Evolutionary conservation across 2,797 vertebrate genomes (phyloP).

Genomic region (Propithecus deckenii): DNA sequence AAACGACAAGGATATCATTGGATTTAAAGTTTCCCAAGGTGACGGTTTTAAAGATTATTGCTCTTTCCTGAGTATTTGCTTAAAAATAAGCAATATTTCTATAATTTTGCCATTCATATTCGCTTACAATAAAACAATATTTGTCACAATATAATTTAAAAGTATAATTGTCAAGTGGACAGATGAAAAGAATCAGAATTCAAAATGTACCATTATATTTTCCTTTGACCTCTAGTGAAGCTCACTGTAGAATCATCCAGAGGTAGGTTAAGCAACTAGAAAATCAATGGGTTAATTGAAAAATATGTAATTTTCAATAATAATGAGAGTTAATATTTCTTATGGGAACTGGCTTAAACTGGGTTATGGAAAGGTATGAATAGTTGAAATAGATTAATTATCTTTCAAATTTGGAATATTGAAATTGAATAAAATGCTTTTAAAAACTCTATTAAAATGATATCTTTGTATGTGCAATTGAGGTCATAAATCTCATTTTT

Average conservation of each 20-base stretch:
- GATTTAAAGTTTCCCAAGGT: background rate
- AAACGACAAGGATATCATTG: background rate
- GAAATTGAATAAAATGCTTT: slow-evolving; percentile 79
- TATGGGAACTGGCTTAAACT: slow-evolving; percentile 64
- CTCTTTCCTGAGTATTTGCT: background rate
- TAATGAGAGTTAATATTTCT: slow-evolving; percentile 58
- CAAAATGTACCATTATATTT: background rate
- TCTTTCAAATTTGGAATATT: slow-evolving; percentile 74
- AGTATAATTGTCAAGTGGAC: background rate
- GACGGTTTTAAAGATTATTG: background rate
- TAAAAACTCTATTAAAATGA: slow-evolving; percentile 77
- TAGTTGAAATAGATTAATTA: slow-evolving; percentile 80
- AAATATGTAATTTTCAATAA: slow-evolving; percentile 39
- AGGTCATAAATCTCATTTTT: slow-evolving; percentile 26
- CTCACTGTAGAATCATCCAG: background rate
- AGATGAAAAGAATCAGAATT: background rate
- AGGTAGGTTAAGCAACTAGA: background rate
- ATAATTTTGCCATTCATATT: background rate
- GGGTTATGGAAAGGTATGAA: slow-evolving; percentile 33
- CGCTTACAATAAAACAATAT: background rate
- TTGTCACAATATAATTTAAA: background rate
- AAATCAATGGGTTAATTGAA: slow-evolving; percentile 68
- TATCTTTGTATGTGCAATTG: slow-evolving; percentile 74
- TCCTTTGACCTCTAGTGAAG: slow-evolving; percentile 10
- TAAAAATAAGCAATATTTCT: background rate